Evolutionary conservation across 2,797 vertebrate genomes (phyloP).

Genomic region (Sebastes iracundus): DNA sequence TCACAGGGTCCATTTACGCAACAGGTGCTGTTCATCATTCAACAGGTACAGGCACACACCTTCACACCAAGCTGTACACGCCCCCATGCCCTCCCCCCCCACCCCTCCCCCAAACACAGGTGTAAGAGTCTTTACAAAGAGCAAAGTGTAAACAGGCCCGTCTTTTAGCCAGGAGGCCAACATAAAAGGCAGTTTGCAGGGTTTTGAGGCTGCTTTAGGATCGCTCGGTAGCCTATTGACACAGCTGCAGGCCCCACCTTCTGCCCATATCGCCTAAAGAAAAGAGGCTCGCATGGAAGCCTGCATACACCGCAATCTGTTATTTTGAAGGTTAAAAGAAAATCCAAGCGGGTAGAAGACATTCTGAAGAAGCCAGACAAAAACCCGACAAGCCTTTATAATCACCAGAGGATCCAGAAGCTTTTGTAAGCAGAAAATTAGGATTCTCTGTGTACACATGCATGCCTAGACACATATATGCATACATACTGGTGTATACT

Average conservation of each 20-base stretch:
- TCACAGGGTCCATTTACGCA: conserved; percentile 55
- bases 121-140: conserved; percentile 67
- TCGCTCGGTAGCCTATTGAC: conserved; percentile 80
- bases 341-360: conserved; percentile 54
- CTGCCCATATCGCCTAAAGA: conserved; percentile 63
- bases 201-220: conserved; percentile 71
- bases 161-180: conserved; percentile 66
- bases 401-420: conserved; percentile 49
- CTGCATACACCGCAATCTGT: conserved; percentile 71
- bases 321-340: conserved; percentile 75
- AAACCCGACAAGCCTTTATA: conserved; percentile 65
- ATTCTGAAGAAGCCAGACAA: conserved; percentile 63
- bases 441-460: conserved; percentile 56
- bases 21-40: conserved; percentile 75
- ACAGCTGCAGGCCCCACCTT: conserved; percentile 83
- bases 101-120: conserved; percentile 60
- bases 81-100: not conserved
- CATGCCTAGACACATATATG: conserved; percentile 48
- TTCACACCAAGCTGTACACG: conserved; percentile 33
- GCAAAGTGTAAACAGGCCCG: conserved; percentile 66
- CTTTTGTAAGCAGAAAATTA: conserved; percentile 62
- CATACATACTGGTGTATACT: conserved; percentile 29
- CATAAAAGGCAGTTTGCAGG: conserved; percentile 72
- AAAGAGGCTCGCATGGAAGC: conserved; percentile 65
- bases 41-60: conserved; percentile 62